Evolutionary conservation across 2,888 invertebrate genomes (phyloP).

Genomic region (Osmoderma eremita): DNA sequence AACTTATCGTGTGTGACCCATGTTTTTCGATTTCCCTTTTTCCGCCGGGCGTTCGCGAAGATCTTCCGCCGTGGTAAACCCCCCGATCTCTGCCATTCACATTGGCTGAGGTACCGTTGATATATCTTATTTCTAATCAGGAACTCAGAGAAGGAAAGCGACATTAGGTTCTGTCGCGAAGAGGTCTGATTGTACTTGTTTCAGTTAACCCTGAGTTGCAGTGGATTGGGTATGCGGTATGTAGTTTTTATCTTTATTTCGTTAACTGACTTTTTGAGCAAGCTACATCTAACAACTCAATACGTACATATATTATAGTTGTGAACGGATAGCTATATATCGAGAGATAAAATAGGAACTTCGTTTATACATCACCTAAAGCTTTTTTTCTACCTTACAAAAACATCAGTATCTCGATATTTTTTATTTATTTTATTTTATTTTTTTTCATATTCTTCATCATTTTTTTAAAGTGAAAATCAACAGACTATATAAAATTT

Average conservation of each 20-base stretch:
- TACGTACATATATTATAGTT: slow-evolving; percentile 59
- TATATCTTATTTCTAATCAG: slow-evolving; percentile 61
- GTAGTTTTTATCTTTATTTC: slow-evolving; percentile 41
- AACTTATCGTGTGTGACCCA: too few relatives aligned
- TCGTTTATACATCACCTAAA: slow-evolving; percentile 66
- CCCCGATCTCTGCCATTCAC: slow-evolving; percentile 49
- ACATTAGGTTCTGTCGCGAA: slow-evolving; percentile 46
- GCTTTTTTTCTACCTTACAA: slow-evolving; percentile 64
- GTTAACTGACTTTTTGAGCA: slow-evolving; percentile 64
- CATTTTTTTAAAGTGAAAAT: slow-evolving; percentile 62
- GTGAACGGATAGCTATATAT: slow-evolving; percentile 63
- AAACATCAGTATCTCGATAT: slow-evolving; percentile 64
- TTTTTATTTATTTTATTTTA: slow-evolving; percentile 47
- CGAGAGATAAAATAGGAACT: slow-evolving; percentile 67
- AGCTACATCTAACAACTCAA: slow-evolving; percentile 65
- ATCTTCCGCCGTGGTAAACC: slow-evolving; percentile 49
- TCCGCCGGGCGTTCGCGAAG: slow-evolving; percentile 18
- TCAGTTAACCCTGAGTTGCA: slow-evolving; percentile 64
- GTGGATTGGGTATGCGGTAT: slow-evolving; percentile 61
- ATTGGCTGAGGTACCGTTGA: slow-evolving; percentile 54
- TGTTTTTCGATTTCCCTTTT: not conserved
- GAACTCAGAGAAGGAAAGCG: slow-evolving; percentile 63
- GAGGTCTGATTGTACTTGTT: slow-evolving; percentile 64
- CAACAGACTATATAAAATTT: slow-evolving; percentile 66
- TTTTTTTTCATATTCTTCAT: slow-evolving; percentile 41